These are phyloP conservation scores for Prenolepis imparis DNA, from an alignment of 2,888 invertebrate species.

Conservation along the genomic window DNA sequence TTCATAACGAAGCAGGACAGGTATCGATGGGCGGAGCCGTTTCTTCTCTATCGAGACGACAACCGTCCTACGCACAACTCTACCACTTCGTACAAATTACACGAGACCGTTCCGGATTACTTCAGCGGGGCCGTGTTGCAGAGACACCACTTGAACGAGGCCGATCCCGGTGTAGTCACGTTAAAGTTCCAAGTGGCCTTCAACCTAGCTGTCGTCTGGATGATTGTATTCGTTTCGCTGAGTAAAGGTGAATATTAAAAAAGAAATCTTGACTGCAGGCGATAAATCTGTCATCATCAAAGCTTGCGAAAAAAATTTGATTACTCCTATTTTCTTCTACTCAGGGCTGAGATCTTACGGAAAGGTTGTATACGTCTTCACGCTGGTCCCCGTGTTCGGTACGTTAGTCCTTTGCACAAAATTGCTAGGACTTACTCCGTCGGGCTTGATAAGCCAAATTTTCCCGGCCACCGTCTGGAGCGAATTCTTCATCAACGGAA, in stretches of 20 bases:
- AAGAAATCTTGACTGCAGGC: background rate
- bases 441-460: constrained; percentile 89
- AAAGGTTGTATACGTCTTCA: constrained; percentile 93
- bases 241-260: constrained; percentile 89
- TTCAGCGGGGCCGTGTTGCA: constrained; percentile 95
- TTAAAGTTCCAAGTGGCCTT: constrained; percentile 96
- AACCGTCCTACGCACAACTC: constrained; percentile 79
- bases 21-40: constrained; percentile 94
- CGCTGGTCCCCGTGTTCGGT: constrained; percentile 92
- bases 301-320: background rate
- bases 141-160: constrained; percentile 86
- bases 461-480: constrained; percentile 94
- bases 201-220: constrained; percentile 96
- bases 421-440: constrained; percentile 91
- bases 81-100: constrained; percentile 88
- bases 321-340: constrained; percentile 51
- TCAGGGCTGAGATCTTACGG: constrained; percentile 92
- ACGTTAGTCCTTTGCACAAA: constrained; percentile 92
- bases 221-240: constrained; percentile 94
- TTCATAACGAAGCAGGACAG: constrained; percentile 93
- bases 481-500: constrained; percentile 94
- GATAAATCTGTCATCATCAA: background rate
- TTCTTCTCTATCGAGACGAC: constrained; percentile 90
- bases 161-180: constrained; percentile 87
- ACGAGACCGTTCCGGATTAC: constrained; percentile 94